These are phyloP conservation scores for Leucophenga maculata DNA, from an alignment of 2,888 invertebrate species.

Conservation along the genomic window DNA sequence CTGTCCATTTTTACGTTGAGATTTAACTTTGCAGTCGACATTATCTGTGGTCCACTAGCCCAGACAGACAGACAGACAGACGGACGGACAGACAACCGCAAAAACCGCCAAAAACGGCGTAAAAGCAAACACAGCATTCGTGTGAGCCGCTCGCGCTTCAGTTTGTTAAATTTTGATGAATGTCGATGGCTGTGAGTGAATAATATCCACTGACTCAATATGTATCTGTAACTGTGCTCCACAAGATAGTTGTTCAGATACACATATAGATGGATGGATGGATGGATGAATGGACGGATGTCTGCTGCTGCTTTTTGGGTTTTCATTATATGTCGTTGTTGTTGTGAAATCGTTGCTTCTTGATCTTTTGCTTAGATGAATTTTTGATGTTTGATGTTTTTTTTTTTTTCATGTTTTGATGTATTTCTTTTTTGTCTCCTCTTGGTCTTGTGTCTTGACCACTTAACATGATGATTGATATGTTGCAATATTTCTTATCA, in stretches of 20 bases:
- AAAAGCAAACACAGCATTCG: slow-evolving; percentile 44
- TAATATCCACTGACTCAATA: background rate
- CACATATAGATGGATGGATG: background rate
- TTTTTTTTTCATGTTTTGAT: slow-evolving; percentile 58
- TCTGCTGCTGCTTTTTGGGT: background rate
- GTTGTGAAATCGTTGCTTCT: slow-evolving; percentile 25
- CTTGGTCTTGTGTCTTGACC: slow-evolving; percentile 23
- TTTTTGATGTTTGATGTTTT: slow-evolving; percentile 32
- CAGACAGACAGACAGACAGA: too few relatives aligned
- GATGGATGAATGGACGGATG: background rate
- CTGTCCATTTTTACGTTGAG: slow-evolving; percentile 1
- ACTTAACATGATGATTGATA: slow-evolving; percentile 62
- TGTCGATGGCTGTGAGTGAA: background rate
- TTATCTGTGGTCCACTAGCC: too few relatives aligned
- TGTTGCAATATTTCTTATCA: slow-evolving; percentile 64
- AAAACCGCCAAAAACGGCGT: slow-evolving; percentile 63
- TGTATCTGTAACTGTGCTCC: too few relatives aligned
- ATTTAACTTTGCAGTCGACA: background rate
- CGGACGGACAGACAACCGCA: slow-evolving; percentile 48
- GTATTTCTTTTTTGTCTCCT: slow-evolving; percentile 40
- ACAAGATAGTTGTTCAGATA: background rate
- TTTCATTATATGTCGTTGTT: slow-evolving; percentile 41
- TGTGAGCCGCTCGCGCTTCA: slow-evolving; percentile 36
- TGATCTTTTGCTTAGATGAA: slow-evolving; percentile 42
- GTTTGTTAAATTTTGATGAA: background rate